phyloP scores from a whole-genome alignment of 2,797 vertebrate genomes.

The Syngnathus acus region DNA sequence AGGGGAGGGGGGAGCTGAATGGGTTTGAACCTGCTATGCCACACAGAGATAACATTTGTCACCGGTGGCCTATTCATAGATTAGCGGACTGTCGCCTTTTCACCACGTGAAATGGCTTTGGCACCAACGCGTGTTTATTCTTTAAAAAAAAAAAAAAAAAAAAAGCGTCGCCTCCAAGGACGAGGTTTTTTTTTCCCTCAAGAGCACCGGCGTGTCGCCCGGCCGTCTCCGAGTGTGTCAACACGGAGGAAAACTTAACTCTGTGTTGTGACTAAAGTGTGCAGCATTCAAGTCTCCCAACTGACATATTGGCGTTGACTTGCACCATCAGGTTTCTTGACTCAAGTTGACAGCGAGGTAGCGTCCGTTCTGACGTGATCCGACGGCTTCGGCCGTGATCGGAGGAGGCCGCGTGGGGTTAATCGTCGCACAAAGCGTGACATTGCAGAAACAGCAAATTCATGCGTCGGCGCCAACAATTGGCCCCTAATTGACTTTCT shows the following conservation, averaged over 20 bases:
- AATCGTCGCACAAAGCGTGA: not conserved
- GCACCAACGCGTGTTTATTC: constrained; percentile 73
- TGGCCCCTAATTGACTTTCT: constrained; percentile 9
- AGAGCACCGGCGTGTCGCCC: constrained; percentile 49
- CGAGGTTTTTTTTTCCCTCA: constrained; percentile 60
- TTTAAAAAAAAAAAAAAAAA: constrained; percentile 44
- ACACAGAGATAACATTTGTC: constrained; percentile 79
- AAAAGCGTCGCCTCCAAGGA: constrained; percentile 61
- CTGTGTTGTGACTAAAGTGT: not conserved
- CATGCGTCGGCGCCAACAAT: not conserved
- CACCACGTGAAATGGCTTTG: constrained; percentile 77
- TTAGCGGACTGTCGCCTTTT: constrained; percentile 76
- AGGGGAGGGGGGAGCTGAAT: constrained; percentile 73
- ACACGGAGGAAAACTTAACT: constrained; percentile 10
- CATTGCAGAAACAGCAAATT: not conserved
- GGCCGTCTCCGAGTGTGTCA: constrained; percentile 30
- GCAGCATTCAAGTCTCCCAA: not conserved
- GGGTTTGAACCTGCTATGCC: constrained; percentile 77
- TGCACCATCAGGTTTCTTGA: not conserved
- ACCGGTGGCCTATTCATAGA: constrained; percentile 76
- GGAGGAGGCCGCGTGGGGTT: not conserved
- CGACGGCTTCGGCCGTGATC: not conserved
- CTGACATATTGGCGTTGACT: not conserved
- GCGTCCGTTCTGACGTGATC: not conserved
- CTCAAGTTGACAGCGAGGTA: not conserved